phyloP scores from a whole-genome alignment of 1,140 invertebrate species.

The Apolygus lucorum region DNA sequence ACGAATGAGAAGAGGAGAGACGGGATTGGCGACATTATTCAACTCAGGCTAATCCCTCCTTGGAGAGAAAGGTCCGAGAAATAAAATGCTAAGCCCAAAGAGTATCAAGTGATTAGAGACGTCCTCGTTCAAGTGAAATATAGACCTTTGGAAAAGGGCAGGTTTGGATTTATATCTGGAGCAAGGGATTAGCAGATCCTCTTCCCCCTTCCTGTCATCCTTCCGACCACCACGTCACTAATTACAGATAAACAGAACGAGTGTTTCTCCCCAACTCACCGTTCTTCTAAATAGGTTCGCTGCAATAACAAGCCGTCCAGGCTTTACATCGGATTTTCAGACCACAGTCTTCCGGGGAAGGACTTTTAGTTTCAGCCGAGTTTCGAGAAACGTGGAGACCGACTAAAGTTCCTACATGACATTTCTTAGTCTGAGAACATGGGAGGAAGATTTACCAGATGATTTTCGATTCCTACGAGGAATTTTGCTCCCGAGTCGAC shows the following conservation, averaged over 20 bases:
- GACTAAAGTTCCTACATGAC: no score
- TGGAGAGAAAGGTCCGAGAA: conserved; percentile 12
- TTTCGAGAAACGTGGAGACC: no score
- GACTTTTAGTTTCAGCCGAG: no score
- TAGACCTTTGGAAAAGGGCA: conserved; percentile 1
- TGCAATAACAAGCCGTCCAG: no score
- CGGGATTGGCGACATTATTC: not conserved
- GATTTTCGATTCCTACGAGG: no score
- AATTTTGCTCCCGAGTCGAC: no score
- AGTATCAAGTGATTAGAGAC: conserved; percentile 13
- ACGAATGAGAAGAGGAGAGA: no score
- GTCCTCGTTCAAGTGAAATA: conserved; percentile 15
- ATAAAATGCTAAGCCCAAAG: conserved; percentile 11
- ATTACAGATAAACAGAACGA: conserved; percentile 15
- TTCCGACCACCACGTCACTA: not conserved
- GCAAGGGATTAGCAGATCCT: conserved; percentile 1
- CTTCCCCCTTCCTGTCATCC: no score
- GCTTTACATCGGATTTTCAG: no score
- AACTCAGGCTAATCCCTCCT: not conserved
- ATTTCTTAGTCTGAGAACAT: no score
- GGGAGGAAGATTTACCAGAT: no score
- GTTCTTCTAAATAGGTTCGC: conserved; percentile 7
- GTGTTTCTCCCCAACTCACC: not conserved
- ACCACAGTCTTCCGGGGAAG: no score
- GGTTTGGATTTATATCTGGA: conserved; percentile 13